These are phyloP conservation scores for Micronycteris hirsuta DNA, from an alignment of 2,113 vertebrate species.

Conservation along the genomic window DNA sequence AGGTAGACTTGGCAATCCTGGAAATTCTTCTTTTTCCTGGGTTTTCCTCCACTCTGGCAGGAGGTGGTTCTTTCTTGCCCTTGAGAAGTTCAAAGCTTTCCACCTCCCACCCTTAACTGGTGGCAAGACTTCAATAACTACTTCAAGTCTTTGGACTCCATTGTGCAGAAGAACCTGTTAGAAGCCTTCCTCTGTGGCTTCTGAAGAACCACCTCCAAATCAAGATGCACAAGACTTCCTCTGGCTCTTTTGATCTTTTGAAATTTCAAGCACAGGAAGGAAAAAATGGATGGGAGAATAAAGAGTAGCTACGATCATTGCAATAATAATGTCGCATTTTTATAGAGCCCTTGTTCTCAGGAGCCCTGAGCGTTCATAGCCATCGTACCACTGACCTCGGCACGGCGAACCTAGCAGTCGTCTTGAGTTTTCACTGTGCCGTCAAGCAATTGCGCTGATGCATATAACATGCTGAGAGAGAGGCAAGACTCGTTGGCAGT, in stretches of 20 bases:
- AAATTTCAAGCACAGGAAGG: constrained; percentile 65
- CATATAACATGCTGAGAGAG: not conserved
- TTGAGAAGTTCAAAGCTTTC: constrained; percentile 62
- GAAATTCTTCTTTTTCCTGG: constrained; percentile 19
- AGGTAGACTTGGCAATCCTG: not conserved
- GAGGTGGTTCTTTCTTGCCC: constrained; percentile 25
- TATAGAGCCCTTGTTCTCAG: constrained; percentile 5
- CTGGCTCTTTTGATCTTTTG: constrained; percentile 65
- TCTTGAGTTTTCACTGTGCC: not conserved
- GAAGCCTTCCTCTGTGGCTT: constrained; percentile 58
- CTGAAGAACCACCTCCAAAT: constrained; percentile 58
- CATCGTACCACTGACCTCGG: not conserved
- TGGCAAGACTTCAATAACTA: constrained; percentile 64
- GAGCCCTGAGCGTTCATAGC: not conserved
- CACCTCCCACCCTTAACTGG: constrained; percentile 29
- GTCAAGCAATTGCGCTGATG: not conserved
- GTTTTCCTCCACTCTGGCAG: not conserved
- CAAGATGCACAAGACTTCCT: constrained; percentile 65
- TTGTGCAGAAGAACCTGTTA: constrained; percentile 55
- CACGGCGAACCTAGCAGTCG: not conserved
- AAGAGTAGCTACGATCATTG: constrained; percentile 29
- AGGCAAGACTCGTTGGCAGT: not conserved
- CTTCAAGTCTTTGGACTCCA: constrained; percentile 27
- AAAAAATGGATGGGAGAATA: constrained; percentile 60
- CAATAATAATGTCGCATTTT: not conserved